Base-by-base conservation (phyloP, 1,140 invertebrate genomes). In the Brachionus angularis region DNA sequence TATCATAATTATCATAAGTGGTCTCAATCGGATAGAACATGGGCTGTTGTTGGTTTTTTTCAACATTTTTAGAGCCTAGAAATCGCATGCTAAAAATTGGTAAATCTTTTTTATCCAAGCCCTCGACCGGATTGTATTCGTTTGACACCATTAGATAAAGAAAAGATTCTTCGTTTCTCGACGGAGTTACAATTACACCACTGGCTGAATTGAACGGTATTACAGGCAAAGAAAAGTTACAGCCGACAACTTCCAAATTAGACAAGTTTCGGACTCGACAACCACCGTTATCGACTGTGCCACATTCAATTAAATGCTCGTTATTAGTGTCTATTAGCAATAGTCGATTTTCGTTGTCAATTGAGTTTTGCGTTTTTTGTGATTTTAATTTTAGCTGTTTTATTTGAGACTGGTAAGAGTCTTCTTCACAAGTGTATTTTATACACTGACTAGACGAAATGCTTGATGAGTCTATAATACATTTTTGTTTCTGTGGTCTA, bases 11-110 rank as follows among this genome's bases (percentile, higher is more conserved):
- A 27, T 10, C 16, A n/a, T n/a, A n/a, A n/a, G 39, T 58, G 3
- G 62, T 47, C 18, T 67, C 62, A 33, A 67, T 67, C 7, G 62
- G 62, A 31, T 67, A 67, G n/a, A n/a, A n/a, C n/a, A n/a, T n/a
- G n/a, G n/a, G n/a, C n/a, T n/a, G n/a, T n/a, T n/a, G 16, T n/a
- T 58, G 18, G 53, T 58, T 14, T 58, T 31, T 12, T n/a, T n/a
- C n/a, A n/a, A n/a, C n/a, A n/a, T n/a, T n/a, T 42, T 39, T 47
- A 3, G 42, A 27, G 3, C 39, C 62, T 46, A 67, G 47, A 23
- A 47, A 50, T 12, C 62, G 62, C 34, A 46, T 67, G 42, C 62
- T 67, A 34, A 67, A 67, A 33, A 67, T 50, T 7, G 62, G 62
- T 47, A 67, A 67, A 50, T 67, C 62, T 8, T 23, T 47, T 67